Percentiles rank a stretch among this genome's conserved stretches.
Conservation (phyloP, 2,113 vertebrate species). For the Fukomys damarensis region DNA sequence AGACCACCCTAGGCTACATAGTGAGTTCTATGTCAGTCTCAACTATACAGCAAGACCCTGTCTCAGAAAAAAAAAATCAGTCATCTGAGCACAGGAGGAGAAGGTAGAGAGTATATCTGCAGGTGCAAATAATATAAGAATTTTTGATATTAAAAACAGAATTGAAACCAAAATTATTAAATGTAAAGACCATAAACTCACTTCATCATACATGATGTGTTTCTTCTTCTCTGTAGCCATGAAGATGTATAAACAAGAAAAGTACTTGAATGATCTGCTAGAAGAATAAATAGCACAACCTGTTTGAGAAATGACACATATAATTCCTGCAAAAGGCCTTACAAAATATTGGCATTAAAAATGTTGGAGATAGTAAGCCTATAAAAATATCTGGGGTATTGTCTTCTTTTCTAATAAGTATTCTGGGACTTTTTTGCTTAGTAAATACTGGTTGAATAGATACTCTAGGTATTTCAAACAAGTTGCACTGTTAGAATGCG, state of each 20-base stretch:
- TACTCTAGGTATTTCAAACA: background rate
- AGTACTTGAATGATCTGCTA: background rate
- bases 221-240: background rate
- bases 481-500: background rate
- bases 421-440: background rate
- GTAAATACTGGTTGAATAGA: background rate
- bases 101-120: background rate
- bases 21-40: too few relatives aligned
- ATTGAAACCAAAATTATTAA: background rate
- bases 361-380: background rate
- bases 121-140: background rate
- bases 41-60: too few relatives aligned
- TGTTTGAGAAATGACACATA: background rate
- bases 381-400: background rate
- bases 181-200: background rate
- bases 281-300: background rate
- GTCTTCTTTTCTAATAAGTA: background rate
- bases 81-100: background rate
- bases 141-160: background rate
- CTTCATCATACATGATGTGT: background rate
- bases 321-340: background rate
- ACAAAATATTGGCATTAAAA: constrained; percentile 6
- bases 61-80: too few relatives aligned
- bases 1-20: too few relatives aligned
- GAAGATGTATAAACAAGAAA: background rate